A percentile compares a stretch with the other conserved stretches of the same genome.
Evolutionary conservation across 2,113 vertebrate genomes (phyloP).

Genomic region (Lepisosteus osseus): DNA sequence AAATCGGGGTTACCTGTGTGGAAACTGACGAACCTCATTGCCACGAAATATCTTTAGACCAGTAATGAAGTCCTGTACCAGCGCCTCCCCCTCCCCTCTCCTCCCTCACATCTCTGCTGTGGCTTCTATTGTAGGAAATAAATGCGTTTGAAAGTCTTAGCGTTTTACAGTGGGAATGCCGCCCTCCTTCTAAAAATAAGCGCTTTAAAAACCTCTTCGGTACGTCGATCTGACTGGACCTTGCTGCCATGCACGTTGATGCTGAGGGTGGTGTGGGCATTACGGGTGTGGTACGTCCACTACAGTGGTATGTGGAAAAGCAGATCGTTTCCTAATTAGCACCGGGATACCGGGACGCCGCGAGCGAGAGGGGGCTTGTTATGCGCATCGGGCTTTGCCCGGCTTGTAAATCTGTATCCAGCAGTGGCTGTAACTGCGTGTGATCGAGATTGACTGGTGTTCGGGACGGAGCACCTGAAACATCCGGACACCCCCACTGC

Average conservation of each 20-base stretch:
- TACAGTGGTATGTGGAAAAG: constrained; percentile 20
- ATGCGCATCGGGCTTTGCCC: background rate
- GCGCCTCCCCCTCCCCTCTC: constrained; percentile 27
- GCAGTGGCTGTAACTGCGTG: background rate
- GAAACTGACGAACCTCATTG: constrained; percentile 14
- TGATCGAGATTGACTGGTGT: constrained; percentile 4
- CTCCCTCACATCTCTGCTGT: constrained; percentile 36
- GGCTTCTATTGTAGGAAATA: constrained; percentile 51
- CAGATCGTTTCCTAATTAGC: background rate
- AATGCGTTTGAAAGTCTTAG: constrained; percentile 51
- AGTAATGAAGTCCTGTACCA: constrained; percentile 33
- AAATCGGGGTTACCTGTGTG: constrained; percentile 3
- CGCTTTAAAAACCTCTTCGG: background rate
- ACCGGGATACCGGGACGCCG: background rate
- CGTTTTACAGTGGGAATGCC: constrained; percentile 37
- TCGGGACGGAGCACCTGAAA: constrained; percentile 26
- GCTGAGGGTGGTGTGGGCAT: constrained; percentile 31
- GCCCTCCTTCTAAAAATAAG: constrained; percentile 10
- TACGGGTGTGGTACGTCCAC: constrained; percentile 66
- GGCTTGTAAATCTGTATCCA: background rate
- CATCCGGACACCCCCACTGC: constrained; percentile 60
- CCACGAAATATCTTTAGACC: constrained; percentile 39
- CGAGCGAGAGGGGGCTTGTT: background rate
- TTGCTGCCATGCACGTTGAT: background rate
- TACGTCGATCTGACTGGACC: background rate